Evolutionary conservation across 2,888 invertebrate genomes (phyloP).

Genomic region (Kuschelorhynchus macadamiae): DNA sequence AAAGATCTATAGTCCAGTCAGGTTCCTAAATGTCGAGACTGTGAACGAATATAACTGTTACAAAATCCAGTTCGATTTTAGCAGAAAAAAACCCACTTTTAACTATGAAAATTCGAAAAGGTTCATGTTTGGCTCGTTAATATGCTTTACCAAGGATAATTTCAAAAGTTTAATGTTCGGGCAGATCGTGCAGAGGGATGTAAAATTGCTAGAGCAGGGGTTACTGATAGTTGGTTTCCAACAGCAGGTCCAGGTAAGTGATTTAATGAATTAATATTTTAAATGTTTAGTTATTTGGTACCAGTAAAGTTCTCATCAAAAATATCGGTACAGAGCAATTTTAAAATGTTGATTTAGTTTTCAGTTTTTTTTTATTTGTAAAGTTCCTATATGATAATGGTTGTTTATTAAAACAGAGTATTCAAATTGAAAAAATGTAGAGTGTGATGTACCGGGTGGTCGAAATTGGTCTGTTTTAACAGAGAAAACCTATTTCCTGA

Average conservation of each 20-base stretch:
- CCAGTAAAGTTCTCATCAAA: too few relatives aligned
- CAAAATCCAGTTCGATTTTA: constrained; percentile 52
- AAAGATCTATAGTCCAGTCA: constrained; percentile 27
- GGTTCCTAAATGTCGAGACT: constrained; percentile 43
- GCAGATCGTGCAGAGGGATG: constrained; percentile 75
- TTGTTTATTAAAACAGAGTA: too few relatives aligned
- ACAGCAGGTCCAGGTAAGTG: constrained; percentile 68
- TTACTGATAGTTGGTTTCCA: constrained; percentile 69
- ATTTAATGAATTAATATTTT: too few relatives aligned
- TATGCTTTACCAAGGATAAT: constrained; percentile 79
- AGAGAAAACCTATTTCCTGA: too few relatives aligned
- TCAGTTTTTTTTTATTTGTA: too few relatives aligned
- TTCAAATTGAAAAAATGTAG: too few relatives aligned
- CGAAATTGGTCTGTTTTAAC: too few relatives aligned
- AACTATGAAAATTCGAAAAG: constrained; percentile 72
- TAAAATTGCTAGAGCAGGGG: constrained; percentile 72
- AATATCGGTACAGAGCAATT: too few relatives aligned
- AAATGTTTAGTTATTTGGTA: too few relatives aligned
- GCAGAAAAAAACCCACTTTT: constrained; percentile 60
- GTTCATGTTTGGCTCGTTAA: constrained; percentile 80
- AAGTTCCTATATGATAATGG: too few relatives aligned
- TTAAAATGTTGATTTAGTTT: too few relatives aligned
- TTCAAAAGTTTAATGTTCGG: constrained; percentile 81
- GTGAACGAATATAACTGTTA: constrained; percentile 51
- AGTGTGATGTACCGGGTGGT: too few relatives aligned